Conservation (phyloP, 1,140 invertebrate species). For the Neoseiulus cucumeris region DNA sequence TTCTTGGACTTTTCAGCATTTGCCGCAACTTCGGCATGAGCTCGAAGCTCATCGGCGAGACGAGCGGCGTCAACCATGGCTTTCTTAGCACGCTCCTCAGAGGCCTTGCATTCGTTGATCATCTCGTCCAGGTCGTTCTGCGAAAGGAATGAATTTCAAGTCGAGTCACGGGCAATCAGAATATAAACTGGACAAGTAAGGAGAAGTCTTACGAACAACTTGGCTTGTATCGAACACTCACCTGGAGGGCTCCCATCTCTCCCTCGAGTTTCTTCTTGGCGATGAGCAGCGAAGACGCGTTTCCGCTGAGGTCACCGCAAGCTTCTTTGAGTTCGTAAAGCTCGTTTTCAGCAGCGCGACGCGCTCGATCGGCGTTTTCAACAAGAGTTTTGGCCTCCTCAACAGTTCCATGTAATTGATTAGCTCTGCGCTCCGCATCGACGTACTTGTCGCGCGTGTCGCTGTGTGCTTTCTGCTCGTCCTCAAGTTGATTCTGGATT, state of each 20-base stretch:
- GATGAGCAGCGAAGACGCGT: constrained; percentile 70
- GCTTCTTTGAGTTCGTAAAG: constrained; percentile 88
- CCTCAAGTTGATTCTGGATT: constrained; percentile 18
- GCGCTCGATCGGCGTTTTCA: constrained; percentile 57
- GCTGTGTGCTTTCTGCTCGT: constrained; percentile 26
- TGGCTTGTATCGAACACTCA: no score
- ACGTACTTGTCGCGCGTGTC: constrained; percentile 35
- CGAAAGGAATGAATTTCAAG: not conserved
- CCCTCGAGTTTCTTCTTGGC: constrained; percentile 96
- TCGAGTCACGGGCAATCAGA: no score
- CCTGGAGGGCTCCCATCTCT: constrained; percentile 83
- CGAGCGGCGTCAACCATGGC: constrained; percentile 32
- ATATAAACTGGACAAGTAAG: no score
- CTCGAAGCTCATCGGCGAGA: constrained; percentile 36
- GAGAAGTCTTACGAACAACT: no score
- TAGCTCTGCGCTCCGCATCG: constrained; percentile 29
- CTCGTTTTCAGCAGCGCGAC: constrained; percentile 88
- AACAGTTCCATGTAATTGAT: not conserved
- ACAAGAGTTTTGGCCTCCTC: constrained; percentile 2
- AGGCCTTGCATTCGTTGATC: constrained; percentile 25
- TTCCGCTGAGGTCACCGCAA: constrained; percentile 78
- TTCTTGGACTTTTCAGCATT: constrained; percentile 34
- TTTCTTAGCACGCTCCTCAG: constrained; percentile 28
- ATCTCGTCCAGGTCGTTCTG: constrained; percentile 34
- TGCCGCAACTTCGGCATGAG: constrained; percentile 22